Evolutionary conservation across 2,113 vertebrate genomes (phyloP).

Genomic region (Ramphastos sulfuratus): DNA sequence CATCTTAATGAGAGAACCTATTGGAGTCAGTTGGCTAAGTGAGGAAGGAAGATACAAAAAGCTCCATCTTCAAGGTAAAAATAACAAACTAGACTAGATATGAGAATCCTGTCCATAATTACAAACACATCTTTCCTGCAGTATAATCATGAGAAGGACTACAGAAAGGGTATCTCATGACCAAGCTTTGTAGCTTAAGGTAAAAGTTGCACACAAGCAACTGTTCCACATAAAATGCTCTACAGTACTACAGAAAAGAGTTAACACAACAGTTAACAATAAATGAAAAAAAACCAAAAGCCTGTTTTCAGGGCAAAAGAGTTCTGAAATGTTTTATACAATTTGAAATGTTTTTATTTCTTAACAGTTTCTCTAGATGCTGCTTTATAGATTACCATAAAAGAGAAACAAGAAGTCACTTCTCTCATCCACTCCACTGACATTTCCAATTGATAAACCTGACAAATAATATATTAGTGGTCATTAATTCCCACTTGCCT

Average conservation of each 20-base stretch:
- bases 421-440: background rate
- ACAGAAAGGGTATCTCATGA: background rate
- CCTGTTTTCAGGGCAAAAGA: background rate
- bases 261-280: background rate
- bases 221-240: background rate
- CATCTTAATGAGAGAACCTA: background rate
- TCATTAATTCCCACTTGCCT: slow-evolving; percentile 38
- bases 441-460: slow-evolving; percentile 22
- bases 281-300: background rate
- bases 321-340: background rate
- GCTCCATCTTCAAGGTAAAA: background rate
- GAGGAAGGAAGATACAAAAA: background rate
- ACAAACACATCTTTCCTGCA: background rate
- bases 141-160: background rate
- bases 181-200: background rate
- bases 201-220: background rate
- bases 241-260: background rate
- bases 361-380: background rate
- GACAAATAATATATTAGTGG: slow-evolving; percentile 23
- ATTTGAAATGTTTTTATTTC: background rate
- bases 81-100: background rate
- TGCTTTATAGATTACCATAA: background rate
- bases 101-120: background rate
- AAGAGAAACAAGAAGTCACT: background rate
- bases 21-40: background rate